These are phyloP conservation scores for Chaetodon trifascialis DNA, from an alignment of 2,113 vertebrate species.

Conservation along the genomic window DNA sequence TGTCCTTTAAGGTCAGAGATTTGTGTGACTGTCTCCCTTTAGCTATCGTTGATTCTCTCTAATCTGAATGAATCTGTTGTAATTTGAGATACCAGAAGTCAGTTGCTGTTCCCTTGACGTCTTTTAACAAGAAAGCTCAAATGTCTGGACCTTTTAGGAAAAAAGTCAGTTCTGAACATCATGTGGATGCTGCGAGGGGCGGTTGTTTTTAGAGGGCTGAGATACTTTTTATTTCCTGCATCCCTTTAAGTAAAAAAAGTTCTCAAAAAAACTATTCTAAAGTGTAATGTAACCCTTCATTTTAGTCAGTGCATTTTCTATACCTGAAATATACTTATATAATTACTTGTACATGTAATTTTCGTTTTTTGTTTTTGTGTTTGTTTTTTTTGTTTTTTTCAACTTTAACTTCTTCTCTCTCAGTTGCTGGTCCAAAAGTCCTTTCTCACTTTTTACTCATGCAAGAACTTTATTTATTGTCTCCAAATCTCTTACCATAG, in stretches of 20 bases:
- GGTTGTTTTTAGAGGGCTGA: background rate
- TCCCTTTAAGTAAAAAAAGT: background rate
- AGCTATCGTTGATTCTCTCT: background rate
- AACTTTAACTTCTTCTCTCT: background rate
- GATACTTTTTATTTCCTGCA: background rate
- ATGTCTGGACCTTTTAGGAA: too few species aligned
- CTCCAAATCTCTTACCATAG: slow-evolving; percentile 18
- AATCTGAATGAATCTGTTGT: background rate
- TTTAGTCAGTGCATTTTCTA: too few species aligned
- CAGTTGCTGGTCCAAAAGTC: background rate
- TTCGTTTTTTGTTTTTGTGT: too few species aligned
- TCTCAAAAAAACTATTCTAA: background rate
- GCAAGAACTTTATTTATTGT: background rate
- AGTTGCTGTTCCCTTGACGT: too few species aligned
- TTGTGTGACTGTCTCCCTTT: slow-evolving; percentile 10
- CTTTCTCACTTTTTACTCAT: background rate
- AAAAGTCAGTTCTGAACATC: too few species aligned
- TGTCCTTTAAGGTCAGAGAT: slow-evolving; percentile 35
- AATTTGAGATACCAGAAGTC: background rate
- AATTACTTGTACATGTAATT: too few species aligned
- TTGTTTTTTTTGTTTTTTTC: too few species aligned
- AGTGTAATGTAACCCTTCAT: background rate
- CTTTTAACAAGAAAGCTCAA: too few species aligned
- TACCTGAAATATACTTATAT: too few species aligned
- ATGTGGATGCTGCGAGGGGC: too few species aligned